phyloP scores from a whole-genome alignment of 2,113 vertebrate genomes.

The Meriones unguiculatus region DNA sequence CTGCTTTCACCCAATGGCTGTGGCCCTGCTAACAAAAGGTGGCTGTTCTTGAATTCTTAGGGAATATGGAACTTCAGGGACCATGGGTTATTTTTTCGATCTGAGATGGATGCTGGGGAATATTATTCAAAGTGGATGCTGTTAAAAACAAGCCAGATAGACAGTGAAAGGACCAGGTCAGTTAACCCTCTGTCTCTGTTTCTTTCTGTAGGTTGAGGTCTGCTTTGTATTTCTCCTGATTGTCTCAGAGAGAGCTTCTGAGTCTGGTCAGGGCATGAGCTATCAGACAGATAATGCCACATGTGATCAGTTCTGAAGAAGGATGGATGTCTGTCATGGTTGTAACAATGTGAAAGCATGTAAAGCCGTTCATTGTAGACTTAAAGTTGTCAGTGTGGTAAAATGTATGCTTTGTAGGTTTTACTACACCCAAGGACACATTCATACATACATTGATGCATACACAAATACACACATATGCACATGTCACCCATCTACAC shows the following conservation, averaged over 20 bases:
- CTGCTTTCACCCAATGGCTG: fast-evolving
- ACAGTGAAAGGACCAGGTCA: neutral
- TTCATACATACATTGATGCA: neutral
- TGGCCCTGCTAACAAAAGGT: neutral
- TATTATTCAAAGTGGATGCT: neutral
- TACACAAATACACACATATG: neutral
- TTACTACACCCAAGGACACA: neutral
- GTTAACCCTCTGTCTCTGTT: neutral
- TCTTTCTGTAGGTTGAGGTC: neutral
- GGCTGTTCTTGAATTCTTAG: neutral
- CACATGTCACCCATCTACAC: neutral
- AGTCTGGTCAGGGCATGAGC: neutral
- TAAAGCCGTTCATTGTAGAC: neutral
- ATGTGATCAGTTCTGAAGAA: neutral
- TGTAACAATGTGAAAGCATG: neutral
- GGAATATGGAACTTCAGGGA: neutral
- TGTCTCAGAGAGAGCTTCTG: neutral
- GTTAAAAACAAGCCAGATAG: neutral
- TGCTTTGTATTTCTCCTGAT: neutral
- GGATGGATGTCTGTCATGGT: neutral
- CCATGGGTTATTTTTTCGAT: neutral
- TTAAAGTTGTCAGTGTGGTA: neutral
- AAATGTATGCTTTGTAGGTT: neutral
- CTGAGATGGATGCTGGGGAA: neutral
- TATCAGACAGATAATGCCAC: neutral